Conservation (phyloP, 1,140 invertebrate species). For the Calliphora vicina region DNA sequence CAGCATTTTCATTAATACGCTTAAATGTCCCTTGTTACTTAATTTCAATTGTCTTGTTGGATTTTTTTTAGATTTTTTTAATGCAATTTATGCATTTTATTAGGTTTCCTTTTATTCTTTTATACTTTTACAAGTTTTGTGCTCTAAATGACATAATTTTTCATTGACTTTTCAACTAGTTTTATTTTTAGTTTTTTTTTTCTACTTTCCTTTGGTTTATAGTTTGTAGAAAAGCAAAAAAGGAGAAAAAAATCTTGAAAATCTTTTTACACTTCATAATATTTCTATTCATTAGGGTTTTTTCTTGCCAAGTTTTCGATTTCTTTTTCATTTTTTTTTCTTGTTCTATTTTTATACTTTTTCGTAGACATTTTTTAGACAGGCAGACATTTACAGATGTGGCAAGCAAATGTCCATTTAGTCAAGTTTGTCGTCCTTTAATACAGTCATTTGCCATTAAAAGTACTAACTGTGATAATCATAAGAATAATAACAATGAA, state of each 20-base stretch:
- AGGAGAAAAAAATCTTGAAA: neutral
- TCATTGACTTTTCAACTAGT: neutral
- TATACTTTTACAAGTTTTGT: neutral
- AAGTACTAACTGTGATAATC: neutral
- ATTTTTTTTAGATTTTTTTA: neutral
- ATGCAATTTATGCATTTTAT: neutral
- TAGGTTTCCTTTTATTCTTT: neutral
- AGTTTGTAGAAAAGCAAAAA: neutral
- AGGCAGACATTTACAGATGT: neutral
- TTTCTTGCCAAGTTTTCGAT: neutral
- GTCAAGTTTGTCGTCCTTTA: neutral
- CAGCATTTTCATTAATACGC: no score
- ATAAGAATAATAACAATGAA: neutral
- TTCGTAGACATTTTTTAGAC: neutral
- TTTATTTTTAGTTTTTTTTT: neutral
- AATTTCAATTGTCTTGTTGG: neutral
- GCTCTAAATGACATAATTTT: neutral
- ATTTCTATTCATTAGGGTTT: neutral
- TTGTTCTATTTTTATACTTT: no score
- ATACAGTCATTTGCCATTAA: neutral
- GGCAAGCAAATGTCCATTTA: neutral
- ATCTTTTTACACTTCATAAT: neutral
- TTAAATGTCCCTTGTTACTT: no score
- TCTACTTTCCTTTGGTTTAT: neutral
- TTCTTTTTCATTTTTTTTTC: no score